Base-by-base conservation (phyloP, 2,113 vertebrate species). In the Pygoscelis antarcticus region DNA sequence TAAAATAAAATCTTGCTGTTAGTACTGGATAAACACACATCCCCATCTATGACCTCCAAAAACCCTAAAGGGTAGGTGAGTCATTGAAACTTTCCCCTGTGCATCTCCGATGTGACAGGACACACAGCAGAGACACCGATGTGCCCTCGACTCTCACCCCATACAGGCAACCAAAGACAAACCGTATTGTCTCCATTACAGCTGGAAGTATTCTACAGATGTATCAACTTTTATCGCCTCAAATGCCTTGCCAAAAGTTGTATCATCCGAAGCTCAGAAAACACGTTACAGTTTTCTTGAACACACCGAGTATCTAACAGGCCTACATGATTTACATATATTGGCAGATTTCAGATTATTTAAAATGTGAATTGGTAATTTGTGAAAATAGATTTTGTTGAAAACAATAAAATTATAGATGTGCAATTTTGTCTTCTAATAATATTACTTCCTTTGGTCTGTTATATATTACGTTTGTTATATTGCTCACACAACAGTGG, bases 111-210 rank as follows among this genome's bases (percentile, higher is more conserved):
- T 3, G 27, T 23, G 40, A 38, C 11, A 42, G 42, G 52, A 75
- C 16, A 38, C 36, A 30, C 12, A 60, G 29, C 34, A 78, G 25
- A 36, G 54, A 74, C 3, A 26, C 32, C 0, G 0, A 52, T 4
- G 6, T 13, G 51, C 14, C 42, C 68, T 61, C 6, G 4, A 19
- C 21, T 55, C 47, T 46, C 3, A 34, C 5, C 17, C 30, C n/a
- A 49, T 14, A 19, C 0, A 58, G 68, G 34, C 65, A 55, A 25
- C 11, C 55, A n/a, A 57, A 78, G 20, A 36, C 47, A 54, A 36
- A 18, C 7, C 36, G 20, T 23, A 32, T 13, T 1, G 0, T 27
- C 58, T 60, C n/a, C 32, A 18, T 32, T 87, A n/a, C 74, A 88
- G 42, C 57, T n/a, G 13, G 4, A 81, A 22, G 6, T 7, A 46